phyloP scores from a whole-genome alignment of 2,113 vertebrate species.

The Sterrhoptilus dennistouni region DNA sequence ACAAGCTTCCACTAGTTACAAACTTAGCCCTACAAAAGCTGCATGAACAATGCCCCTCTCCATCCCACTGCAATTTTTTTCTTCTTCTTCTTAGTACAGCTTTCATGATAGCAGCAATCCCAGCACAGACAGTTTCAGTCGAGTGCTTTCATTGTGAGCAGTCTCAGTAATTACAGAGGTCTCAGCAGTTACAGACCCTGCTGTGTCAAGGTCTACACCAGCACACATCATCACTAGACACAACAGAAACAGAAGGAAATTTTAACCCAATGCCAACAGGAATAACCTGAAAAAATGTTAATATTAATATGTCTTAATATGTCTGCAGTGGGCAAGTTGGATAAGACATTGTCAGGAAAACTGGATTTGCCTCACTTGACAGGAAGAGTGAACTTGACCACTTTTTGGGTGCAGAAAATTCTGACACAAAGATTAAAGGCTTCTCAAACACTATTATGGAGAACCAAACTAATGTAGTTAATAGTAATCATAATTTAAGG shows the following conservation, averaged over 20 bases:
- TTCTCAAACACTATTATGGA: neutral
- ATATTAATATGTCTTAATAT: no score
- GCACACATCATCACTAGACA: neutral
- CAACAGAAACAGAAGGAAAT: neutral
- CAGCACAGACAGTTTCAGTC: neutral
- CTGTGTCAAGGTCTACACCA: neutral
- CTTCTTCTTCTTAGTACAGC: neutral
- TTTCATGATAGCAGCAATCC: neutral
- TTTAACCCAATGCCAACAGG: neutral
- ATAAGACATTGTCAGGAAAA: neutral
- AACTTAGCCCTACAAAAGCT: neutral
- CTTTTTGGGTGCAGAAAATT: neutral
- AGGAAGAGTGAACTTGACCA: neutral
- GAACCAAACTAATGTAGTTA: neutral
- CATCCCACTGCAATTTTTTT: neutral
- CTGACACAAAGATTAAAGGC: neutral
- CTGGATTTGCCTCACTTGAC: neutral
- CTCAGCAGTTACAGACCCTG: neutral
- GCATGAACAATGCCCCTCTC: neutral
- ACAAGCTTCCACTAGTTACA: neutral
- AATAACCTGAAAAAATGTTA: neutral
- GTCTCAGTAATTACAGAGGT: neutral
- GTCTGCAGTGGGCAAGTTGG: neutral
- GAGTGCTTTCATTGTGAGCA: neutral
- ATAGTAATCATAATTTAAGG: neutral